Percentiles rank a stretch among this genome's conserved stretches.
Evolutionary conservation across 2,113 vertebrate species (phyloP).

Genomic region (Abramis brama): DNA sequence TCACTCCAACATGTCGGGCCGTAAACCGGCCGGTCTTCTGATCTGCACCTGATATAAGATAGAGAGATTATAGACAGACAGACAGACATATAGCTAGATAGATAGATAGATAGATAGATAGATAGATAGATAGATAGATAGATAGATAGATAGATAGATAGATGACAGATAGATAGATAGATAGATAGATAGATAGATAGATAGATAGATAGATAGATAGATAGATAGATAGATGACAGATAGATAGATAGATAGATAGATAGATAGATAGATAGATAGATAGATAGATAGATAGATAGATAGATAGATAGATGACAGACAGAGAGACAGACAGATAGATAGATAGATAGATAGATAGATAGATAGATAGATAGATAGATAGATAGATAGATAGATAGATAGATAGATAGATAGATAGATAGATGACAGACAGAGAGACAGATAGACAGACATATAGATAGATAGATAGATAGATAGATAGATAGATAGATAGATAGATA

Average conservation of each 20-base stretch:
- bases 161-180: not conserved
- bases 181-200: not conserved
- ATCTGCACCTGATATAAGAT: not conserved
- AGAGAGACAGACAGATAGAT: not conserved
- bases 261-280: not conserved
- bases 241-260: not conserved
- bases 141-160: not conserved
- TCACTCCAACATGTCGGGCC: constrained; percentile 65
- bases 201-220: not conserved
- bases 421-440: constrained; percentile 41
- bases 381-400: not conserved
- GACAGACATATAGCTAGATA: fast-evolving
- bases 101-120: not conserved
- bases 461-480: not conserved
- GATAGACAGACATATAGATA: not conserved
- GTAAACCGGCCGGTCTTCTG: constrained; percentile 57
- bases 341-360: not conserved
- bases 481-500: too few relatives aligned
- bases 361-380: not conserved
- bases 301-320: not conserved
- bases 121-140: not conserved
- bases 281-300: not conserved
- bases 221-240: not conserved
- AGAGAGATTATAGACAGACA: constrained; percentile 30
- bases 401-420: not conserved